phyloP scores from a whole-genome alignment of 2,888 invertebrate genomes.

The Euclidia mi region DNA sequence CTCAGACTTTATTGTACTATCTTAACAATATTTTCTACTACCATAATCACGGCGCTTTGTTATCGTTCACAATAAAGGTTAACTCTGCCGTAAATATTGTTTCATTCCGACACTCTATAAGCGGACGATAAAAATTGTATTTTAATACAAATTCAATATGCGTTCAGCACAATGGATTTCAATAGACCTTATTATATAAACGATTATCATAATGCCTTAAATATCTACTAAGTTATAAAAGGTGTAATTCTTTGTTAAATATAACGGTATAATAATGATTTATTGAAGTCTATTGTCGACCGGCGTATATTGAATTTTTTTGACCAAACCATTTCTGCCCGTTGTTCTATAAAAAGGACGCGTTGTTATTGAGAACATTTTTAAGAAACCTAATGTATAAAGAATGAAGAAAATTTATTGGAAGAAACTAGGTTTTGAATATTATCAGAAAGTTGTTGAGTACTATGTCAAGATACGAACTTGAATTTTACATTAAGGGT shows the following conservation, averaged over 20 bases:
- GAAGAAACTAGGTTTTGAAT: too few relatives aligned
- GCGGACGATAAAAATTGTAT: slow-evolving; percentile 15
- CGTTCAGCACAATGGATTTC: slow-evolving; percentile 18
- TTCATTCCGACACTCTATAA: background rate
- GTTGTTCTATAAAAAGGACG: slow-evolving; percentile 1
- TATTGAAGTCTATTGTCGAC: slow-evolving; percentile 38
- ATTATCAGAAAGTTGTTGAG: too few relatives aligned
- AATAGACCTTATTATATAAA: slow-evolving; percentile 18
- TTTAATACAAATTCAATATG: slow-evolving; percentile 36
- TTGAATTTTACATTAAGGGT: too few relatives aligned
- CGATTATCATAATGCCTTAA: slow-evolving; percentile 33
- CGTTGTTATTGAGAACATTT: background rate
- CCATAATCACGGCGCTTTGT: too few relatives aligned
- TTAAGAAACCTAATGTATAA: background rate
- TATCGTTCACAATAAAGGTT: background rate
- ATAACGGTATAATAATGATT: slow-evolving; percentile 40
- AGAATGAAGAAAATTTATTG: too few relatives aligned
- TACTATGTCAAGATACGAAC: too few relatives aligned
- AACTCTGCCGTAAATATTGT: slow-evolving; percentile 3
- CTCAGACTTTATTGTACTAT: too few relatives aligned
- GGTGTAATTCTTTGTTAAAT: slow-evolving; percentile 42
- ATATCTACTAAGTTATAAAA: slow-evolving; percentile 26
- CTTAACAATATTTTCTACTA: too few relatives aligned
- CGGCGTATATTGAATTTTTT: slow-evolving; percentile 21
- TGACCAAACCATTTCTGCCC: background rate